Percentiles rank a stretch among this genome's conserved stretches.
Conservation (phyloP, 2,888 invertebrate species). For the Mellilla xanthometata region DNA sequence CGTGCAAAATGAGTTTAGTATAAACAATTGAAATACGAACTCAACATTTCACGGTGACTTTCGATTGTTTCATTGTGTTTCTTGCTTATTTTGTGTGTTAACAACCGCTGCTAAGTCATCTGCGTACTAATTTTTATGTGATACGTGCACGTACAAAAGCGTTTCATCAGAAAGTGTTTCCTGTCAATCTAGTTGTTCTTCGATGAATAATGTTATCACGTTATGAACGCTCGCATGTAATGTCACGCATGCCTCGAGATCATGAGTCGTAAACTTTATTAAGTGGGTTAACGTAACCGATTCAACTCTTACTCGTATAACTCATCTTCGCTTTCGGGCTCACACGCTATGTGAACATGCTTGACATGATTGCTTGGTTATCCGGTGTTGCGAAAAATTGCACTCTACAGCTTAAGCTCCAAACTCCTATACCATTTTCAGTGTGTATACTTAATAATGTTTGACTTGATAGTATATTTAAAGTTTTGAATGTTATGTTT, state of each 20-base stretch:
- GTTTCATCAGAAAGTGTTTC: background rate
- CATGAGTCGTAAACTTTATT: conserved; percentile 13
- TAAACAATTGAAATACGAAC: conserved; percentile 5
- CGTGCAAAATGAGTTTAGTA: background rate
- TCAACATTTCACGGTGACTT: background rate
- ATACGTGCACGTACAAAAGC: background rate
- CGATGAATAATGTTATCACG: conserved; percentile 5
- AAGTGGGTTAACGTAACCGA: conserved; percentile 16
- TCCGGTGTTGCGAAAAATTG: background rate
- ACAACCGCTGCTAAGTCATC: background rate
- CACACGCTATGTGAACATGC: conserved; percentile 13
- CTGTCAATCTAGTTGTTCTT: conserved; percentile 1
- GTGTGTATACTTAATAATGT: too few species aligned
- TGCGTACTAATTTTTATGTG: background rate
- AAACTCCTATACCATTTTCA: too few species aligned
- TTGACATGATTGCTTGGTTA: background rate
- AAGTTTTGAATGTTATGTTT: too few species aligned
- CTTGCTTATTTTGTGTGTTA: background rate
- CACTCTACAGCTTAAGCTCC: too few species aligned
- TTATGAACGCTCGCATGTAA: conserved; percentile 1
- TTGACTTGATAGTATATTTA: too few species aligned
- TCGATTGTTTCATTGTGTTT: conserved; percentile 1
- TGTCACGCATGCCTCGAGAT: conserved; percentile 18
- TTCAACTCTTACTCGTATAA: too few species aligned
- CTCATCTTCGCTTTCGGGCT: conserved; percentile 23